phyloP scores from a whole-genome alignment of 2,113 vertebrate species.

The Sigmodon hispidus region DNA sequence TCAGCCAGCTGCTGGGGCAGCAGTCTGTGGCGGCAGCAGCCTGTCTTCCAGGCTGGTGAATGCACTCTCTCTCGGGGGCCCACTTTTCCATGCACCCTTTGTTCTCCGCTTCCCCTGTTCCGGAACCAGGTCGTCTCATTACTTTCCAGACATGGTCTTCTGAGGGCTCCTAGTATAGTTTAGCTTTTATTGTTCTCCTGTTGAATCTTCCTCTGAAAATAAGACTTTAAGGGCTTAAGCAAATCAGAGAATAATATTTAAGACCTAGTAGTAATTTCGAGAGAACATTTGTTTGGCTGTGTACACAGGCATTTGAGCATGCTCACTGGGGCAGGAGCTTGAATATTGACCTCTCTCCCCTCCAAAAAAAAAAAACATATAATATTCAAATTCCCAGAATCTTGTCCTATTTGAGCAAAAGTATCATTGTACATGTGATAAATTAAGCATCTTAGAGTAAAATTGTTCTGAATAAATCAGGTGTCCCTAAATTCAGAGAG shows the following conservation, averaged over 20 bases:
- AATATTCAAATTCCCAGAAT: background rate
- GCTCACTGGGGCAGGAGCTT: background rate
- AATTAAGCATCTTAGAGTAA: background rate
- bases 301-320: background rate
- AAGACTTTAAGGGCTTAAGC: background rate
- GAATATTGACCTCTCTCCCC: background rate
- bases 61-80: background rate
- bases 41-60: too few relatives aligned
- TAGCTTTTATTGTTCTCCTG: background rate
- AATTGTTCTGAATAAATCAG: background rate
- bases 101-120: background rate
- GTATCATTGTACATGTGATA: background rate
- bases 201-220: background rate
- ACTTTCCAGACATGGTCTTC: background rate
- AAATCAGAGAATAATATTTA: background rate
- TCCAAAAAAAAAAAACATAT: background rate
- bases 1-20: background rate
- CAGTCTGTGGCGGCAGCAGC: background rate
- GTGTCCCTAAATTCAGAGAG: background rate
- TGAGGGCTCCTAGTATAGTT: background rate
- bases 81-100: rapidly evolving
- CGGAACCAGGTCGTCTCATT: background rate
- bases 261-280: background rate
- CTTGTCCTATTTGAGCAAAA: background rate
- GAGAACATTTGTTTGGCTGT: background rate